Evolutionary conservation across 1,140 invertebrate genomes (phyloP).

Genomic region (Leptinotarsa defecta): DNA sequence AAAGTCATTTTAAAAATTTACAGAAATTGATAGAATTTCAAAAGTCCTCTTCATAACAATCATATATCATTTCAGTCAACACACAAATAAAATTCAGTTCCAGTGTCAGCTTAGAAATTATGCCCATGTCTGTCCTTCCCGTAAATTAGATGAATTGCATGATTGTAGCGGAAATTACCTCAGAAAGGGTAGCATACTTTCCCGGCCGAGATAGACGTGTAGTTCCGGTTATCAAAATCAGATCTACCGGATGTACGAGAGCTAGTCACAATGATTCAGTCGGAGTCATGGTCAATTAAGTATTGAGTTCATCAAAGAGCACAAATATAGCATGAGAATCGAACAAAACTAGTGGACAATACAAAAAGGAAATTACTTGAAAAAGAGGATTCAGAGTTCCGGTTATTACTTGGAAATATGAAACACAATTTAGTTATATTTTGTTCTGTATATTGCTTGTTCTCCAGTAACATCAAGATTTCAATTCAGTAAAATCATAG

Average conservation of each 20-base stretch:
- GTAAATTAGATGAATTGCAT: not conserved
- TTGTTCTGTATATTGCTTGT: not conserved
- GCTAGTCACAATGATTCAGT: not conserved
- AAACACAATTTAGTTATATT: not conserved
- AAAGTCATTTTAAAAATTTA: no score
- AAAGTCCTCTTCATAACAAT: no score
- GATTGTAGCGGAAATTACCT: not conserved
- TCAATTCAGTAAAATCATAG: no score
- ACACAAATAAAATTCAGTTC: no score
- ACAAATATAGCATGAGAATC: not conserved
- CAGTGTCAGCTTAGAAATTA: no score
- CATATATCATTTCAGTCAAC: no score
- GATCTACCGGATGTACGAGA: not conserved
- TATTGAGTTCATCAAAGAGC: not conserved
- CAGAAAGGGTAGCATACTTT: not conserved
- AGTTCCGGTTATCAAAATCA: constrained; percentile 8
- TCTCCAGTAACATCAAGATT: no score
- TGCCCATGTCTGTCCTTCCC: not conserved
- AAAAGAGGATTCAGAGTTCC: not conserved
- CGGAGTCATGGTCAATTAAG: constrained; percentile 5
- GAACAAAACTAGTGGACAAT: not conserved
- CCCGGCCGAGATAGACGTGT: not conserved
- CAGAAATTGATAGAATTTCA: no score
- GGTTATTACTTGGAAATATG: not conserved
- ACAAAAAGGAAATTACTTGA: not conserved